A percentile compares a stretch with the other conserved stretches of the same genome.
Conservation (phyloP, 2,888 invertebrate genomes). For the Pseudanteris insignis region DNA sequence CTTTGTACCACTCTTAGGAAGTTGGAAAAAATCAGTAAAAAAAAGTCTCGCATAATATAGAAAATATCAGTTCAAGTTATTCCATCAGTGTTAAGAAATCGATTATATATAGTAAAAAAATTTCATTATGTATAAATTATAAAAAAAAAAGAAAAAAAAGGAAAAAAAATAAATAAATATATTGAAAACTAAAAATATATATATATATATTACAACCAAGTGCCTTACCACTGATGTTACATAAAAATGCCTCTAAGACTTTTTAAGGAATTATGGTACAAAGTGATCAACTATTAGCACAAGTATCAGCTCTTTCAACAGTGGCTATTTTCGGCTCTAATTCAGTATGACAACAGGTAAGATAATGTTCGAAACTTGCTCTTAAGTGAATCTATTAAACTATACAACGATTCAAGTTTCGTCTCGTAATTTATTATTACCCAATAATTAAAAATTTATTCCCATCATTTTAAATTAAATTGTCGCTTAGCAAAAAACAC, state of each 20-base stretch:
- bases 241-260: conserved; percentile 4
- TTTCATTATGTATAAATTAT: too few species aligned
- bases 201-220: background rate
- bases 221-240: conserved; percentile 1
- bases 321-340: conserved; percentile 48
- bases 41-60: background rate
- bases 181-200: too few species aligned
- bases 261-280: conserved; percentile 19
- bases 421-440: conserved; percentile 46
- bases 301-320: conserved; percentile 19
- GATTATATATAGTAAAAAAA: too few species aligned
- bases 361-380: conserved; percentile 43
- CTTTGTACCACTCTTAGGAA: conserved; percentile 42
- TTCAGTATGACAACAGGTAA: conserved; percentile 47
- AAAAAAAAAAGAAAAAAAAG: too few species aligned
- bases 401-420: conserved; percentile 52
- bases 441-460: conserved; percentile 23
- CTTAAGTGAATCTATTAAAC: conserved; percentile 48
- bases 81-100: background rate
- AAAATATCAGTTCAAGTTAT: conserved; percentile 3
- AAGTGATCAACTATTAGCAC: conserved; percentile 10
- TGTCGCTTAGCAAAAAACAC: conserved; percentile 56
- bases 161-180: too few species aligned
- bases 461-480: conserved; percentile 59
- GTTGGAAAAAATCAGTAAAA: background rate